phyloP scores from a whole-genome alignment of 2,888 invertebrate genomes.

The Agonopterix arenella region DNA sequence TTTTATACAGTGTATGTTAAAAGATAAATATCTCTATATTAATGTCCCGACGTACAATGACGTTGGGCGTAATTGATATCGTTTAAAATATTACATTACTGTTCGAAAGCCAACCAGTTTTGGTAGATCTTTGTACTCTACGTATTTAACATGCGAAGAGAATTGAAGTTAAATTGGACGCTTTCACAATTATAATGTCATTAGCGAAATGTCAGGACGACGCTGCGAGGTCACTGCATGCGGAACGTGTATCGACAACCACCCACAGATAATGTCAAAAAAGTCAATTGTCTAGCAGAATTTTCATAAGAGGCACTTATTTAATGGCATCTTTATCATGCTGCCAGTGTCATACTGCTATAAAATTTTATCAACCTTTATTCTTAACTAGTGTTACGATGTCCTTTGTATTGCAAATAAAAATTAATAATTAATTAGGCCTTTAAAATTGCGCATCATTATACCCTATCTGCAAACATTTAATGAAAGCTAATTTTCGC shows the following conservation, averaged over 20 bases:
- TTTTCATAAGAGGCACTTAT: too few relatives aligned
- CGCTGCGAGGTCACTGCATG: slow-evolving; percentile 31
- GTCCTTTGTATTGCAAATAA: too few relatives aligned
- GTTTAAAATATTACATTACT: slow-evolving; percentile 17
- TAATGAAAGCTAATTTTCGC: too few relatives aligned
- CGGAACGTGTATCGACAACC: slow-evolving; percentile 19
- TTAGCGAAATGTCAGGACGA: slow-evolving; percentile 47
- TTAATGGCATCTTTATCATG: too few relatives aligned
- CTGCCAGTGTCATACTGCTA: too few relatives aligned
- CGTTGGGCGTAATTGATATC: slow-evolving; percentile 30
- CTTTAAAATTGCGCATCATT: too few relatives aligned
- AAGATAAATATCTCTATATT: slow-evolving; percentile 34
- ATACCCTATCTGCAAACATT: too few relatives aligned
- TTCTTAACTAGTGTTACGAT: too few relatives aligned
- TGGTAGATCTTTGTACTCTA: not conserved
- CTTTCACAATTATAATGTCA: slow-evolving; percentile 42
- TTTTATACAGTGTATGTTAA: slow-evolving; percentile 18
- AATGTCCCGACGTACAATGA: slow-evolving; percentile 15
- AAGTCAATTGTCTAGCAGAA: too few relatives aligned
- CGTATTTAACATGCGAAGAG: not conserved
- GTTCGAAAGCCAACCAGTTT: not conserved
- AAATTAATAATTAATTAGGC: too few relatives aligned
- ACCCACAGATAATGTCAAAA: slow-evolving; percentile 16
- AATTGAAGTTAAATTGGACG: not conserved
- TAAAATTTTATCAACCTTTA: too few relatives aligned